Evolutionary conservation across 2,797 vertebrate genomes (phyloP).

Genomic region (Eospalax fontanierii): DNA sequence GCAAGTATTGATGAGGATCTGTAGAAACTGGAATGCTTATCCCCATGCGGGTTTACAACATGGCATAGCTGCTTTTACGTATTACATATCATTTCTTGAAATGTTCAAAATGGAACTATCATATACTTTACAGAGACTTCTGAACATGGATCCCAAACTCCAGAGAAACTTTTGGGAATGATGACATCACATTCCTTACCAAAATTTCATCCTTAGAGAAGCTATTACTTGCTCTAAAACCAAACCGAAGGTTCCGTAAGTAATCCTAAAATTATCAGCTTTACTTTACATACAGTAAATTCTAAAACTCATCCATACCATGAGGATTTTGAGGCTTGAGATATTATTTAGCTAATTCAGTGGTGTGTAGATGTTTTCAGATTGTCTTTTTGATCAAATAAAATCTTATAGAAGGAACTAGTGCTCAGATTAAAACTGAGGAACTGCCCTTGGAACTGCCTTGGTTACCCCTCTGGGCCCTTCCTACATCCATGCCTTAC

Average conservation of each 20-base stretch:
- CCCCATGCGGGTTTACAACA: neutral
- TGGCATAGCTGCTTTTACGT: no score
- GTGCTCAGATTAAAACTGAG: neutral
- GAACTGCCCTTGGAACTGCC: no score
- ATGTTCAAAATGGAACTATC: neutral
- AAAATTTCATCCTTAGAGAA: neutral
- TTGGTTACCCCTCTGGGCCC: neutral
- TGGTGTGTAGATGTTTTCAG: constrained; percentile 10
- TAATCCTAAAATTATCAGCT: neutral
- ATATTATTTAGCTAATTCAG: neutral
- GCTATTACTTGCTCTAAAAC: neutral
- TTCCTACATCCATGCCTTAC: neutral
- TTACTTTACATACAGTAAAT: neutral
- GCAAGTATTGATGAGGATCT: neutral
- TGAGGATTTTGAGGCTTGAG: neutral
- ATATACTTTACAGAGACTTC: neutral
- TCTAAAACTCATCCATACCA: neutral
- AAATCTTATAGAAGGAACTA: neutral
- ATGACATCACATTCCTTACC: neutral
- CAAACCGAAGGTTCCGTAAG: neutral
- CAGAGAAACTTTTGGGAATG: neutral
- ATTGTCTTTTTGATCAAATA: constrained; percentile 22
- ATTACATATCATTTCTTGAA: neutral
- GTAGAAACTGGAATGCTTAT: neutral
- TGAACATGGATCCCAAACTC: neutral